A percentile compares a stretch with the other conserved stretches of the same genome.
These are phyloP conservation scores for Momotus momota DNA, from an alignment of 2,797 vertebrate genomes.

Conservation along the genomic window DNA sequence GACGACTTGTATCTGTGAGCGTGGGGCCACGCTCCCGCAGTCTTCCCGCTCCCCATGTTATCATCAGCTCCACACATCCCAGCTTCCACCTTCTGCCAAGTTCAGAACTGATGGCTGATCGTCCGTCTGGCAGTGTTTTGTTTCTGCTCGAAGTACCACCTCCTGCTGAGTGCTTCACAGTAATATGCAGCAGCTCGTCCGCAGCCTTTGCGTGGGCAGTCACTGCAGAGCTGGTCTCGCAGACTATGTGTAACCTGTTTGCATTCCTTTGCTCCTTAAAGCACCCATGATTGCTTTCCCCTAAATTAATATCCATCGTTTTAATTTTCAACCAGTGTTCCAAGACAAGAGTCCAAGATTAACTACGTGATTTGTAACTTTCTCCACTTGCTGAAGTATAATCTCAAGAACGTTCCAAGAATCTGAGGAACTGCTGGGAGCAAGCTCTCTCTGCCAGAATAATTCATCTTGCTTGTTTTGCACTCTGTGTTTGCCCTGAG, in stretches of 20 bases:
- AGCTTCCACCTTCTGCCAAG: not conserved
- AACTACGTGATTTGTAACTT: not conserved
- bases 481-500: not conserved
- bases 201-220: not conserved
- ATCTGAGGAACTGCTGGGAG: slow-evolving; percentile 6
- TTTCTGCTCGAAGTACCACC: not conserved
- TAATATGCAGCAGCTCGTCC: not conserved
- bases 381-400: not conserved
- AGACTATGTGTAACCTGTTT: not conserved
- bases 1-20: rapidly evolving
- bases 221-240: not conserved
- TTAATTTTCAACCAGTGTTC: not conserved
- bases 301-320: not conserved
- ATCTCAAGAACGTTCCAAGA: not conserved
- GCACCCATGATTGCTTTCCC: not conserved
- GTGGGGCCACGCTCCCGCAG: rapidly evolving
- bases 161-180: not conserved
- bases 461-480: slow-evolving; percentile 51
- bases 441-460: not conserved
- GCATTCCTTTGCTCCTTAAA: not conserved
- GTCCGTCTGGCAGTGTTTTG: not conserved
- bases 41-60: not conserved
- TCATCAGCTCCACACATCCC: not conserved
- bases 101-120: not conserved
- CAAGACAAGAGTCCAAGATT: not conserved